A percentile compares a stretch with the other conserved stretches of the same genome.
phyloP scores from a whole-genome alignment of 2,113 vertebrate species.

The Atherinomorus stipes region DNA sequence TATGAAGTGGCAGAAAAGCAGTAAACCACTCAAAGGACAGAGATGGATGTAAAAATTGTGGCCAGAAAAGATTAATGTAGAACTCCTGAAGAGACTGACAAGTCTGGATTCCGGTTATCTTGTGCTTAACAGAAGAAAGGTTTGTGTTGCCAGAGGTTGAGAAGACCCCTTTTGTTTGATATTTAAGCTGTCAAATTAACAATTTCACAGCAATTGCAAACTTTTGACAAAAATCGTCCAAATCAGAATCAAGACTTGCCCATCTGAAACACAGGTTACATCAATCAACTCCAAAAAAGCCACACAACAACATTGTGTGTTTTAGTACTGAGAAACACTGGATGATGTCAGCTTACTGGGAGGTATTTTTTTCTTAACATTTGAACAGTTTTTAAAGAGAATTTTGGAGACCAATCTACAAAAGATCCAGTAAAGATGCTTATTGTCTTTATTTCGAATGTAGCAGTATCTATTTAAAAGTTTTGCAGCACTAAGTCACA shows the following conservation, averaged over 20 bases:
- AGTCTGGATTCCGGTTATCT: neutral
- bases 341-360: neutral
- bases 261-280: neutral
- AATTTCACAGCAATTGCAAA: slow-evolving; percentile 17
- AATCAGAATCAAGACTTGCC: slow-evolving; percentile 44
- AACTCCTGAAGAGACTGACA: neutral
- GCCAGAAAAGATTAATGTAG: neutral
- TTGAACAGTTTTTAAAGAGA: slow-evolving; percentile 16
- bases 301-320: neutral
- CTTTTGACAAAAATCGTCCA: slow-evolving; percentile 55
- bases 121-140: neutral
- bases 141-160: slow-evolving; percentile 25
- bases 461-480: slow-evolving; percentile 25
- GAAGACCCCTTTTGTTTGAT: neutral
- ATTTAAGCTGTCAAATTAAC: slow-evolving; percentile 46
- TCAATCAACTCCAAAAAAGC: neutral
- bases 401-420: neutral
- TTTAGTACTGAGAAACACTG: slow-evolving; percentile 1
- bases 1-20: slow-evolving; percentile 59
- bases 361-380: neutral
- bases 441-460: slow-evolving; percentile 15
- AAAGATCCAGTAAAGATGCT: neutral
- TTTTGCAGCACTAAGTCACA: slow-evolving; percentile 7
- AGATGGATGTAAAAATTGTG: neutral
- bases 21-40: slow-evolving; percentile 17